Percentiles rank a stretch among this genome's conserved stretches.
phyloP scores from a whole-genome alignment of 2,113 vertebrate species.

The Conger conger region DNA sequence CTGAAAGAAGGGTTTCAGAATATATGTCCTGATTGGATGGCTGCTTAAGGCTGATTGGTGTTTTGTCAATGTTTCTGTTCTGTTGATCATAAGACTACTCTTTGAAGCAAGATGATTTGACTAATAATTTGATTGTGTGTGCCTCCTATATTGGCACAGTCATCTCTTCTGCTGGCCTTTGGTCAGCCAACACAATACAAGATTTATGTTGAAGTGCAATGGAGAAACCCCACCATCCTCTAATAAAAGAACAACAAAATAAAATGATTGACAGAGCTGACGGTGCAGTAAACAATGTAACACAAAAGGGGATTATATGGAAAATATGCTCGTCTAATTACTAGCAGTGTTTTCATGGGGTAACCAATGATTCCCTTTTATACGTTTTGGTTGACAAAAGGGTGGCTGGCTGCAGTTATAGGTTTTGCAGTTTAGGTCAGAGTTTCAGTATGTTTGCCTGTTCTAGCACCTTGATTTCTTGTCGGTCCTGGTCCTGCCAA shows the following conservation, averaged over 20 bases:
- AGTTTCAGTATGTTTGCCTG: not conserved
- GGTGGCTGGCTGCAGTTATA: not conserved
- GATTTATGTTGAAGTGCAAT: not conserved
- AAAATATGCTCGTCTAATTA: not conserved
- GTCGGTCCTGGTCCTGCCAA: not conserved
- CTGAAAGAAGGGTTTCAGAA: not conserved
- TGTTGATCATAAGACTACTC: not conserved
- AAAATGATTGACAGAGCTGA: not conserved
- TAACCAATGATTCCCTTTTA: not conserved
- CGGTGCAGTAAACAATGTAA: not conserved
- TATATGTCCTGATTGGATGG: not conserved
- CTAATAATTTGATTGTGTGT: not conserved
- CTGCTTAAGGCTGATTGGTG: not conserved
- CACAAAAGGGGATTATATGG: not conserved
- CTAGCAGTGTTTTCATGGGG: not conserved
- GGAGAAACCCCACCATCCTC: not conserved
- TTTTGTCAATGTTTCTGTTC: not conserved
- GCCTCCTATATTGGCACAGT: no score
- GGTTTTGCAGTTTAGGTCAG: not conserved
- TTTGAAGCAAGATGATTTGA: conserved; percentile 2
- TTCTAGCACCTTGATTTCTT: not conserved
- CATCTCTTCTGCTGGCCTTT: not conserved
- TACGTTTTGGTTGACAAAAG: not conserved
- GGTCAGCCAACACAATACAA: not conserved
- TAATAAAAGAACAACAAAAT: not conserved